Evolutionary conservation across 37 sponge, comb jelly and placozoan genomes (phyloP).

Genomic region (Tethya wilhelma): DNA sequence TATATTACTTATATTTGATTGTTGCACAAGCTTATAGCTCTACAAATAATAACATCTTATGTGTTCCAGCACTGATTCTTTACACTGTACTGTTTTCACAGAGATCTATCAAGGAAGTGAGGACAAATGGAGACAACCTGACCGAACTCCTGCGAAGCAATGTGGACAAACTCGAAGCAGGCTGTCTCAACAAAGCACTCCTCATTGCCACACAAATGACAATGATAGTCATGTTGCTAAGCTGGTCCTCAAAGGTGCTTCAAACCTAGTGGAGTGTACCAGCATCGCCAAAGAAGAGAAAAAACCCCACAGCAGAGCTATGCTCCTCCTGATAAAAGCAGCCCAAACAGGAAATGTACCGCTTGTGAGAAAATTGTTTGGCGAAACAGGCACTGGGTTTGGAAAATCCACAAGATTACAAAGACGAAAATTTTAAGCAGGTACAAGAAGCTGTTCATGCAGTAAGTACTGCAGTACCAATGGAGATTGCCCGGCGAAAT

Average conservation of each 20-base stretch:
- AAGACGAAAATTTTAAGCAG: slow-evolving; percentile 44
- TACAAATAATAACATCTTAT: no score
- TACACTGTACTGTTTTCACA: background rate
- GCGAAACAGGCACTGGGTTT: background rate
- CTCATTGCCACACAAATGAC: slow-evolving; percentile 44
- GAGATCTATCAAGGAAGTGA: slow-evolving; percentile 68
- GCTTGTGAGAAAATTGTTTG: slow-evolving; percentile 60
- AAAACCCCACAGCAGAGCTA: slow-evolving; percentile 31
- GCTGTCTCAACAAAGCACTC: slow-evolving; percentile 62
- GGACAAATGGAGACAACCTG: slow-evolving; percentile 49
- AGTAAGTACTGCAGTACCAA: slow-evolving; percentile 47
- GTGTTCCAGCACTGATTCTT: no score
- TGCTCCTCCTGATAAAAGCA: slow-evolving; percentile 63
- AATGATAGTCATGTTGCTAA: slow-evolving; percentile 45
- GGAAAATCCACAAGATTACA: background rate
- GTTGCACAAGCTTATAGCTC: no score
- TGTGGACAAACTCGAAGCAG: slow-evolving; percentile 37
- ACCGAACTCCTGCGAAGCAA: slow-evolving; percentile 29
- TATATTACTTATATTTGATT: no score
- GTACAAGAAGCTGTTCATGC: slow-evolving; percentile 27
- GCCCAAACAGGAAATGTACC: slow-evolving; percentile 25
- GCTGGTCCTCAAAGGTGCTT: slow-evolving; percentile 48
- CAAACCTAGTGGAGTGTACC: slow-evolving; percentile 40
- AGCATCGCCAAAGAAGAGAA: slow-evolving; percentile 4
- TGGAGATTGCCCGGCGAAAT: slow-evolving; percentile 64